Evolutionary conservation across 2,797 vertebrate species (phyloP).

Genomic region (Urosaurus nigricauda): DNA sequence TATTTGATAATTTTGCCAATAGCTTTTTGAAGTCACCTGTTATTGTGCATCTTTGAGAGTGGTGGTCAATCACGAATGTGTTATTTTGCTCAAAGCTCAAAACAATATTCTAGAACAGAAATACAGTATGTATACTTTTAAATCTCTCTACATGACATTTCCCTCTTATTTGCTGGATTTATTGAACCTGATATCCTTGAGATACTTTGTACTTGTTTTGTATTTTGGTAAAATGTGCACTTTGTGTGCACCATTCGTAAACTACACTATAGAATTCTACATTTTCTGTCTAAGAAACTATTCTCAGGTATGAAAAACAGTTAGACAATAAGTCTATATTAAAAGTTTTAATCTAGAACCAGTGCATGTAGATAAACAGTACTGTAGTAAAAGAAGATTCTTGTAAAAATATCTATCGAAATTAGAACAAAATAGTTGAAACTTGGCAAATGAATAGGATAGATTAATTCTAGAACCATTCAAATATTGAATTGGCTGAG

Average conservation of each 20-base stretch:
- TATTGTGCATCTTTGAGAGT: slow-evolving; percentile 6
- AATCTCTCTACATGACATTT: not conserved
- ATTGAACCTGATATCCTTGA: not conserved
- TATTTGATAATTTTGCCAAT: slow-evolving; percentile 8
- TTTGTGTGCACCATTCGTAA: not conserved
- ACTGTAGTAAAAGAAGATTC: not conserved
- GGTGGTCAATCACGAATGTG: not conserved
- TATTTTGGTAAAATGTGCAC: not conserved
- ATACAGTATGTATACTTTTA: not conserved
- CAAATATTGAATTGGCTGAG: not conserved
- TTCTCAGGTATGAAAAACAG: not conserved
- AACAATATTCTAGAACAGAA: slow-evolving; percentile 37
- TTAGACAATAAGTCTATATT: not conserved
- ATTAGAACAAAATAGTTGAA: not conserved
- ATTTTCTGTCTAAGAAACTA: not conserved
- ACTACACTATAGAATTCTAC: not conserved
- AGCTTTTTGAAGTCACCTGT: slow-evolving; percentile 32
- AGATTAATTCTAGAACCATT: slow-evolving; percentile 11
- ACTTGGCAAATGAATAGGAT: not conserved
- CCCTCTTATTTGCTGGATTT: not conserved
- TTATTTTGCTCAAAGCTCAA: slow-evolving; percentile 33
- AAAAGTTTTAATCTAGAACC: not conserved
- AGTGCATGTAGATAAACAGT: not conserved
- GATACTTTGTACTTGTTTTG: not conserved
- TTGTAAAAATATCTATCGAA: not conserved